Conservation (phyloP, 2,797 vertebrate genomes). For the Danio kyathit region DNA sequence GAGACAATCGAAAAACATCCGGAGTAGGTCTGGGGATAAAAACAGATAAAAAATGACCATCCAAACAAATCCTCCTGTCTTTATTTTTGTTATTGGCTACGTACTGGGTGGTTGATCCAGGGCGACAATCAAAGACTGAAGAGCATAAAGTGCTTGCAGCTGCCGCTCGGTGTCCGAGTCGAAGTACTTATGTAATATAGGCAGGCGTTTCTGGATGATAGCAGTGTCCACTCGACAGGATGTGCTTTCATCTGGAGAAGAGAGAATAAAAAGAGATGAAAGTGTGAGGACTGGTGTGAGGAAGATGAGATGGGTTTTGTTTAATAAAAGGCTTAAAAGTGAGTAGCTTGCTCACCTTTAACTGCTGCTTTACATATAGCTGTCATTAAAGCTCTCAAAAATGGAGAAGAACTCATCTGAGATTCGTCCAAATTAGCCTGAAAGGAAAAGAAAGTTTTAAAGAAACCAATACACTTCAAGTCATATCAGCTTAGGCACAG, state of each 20-base stretch:
- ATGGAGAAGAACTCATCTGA: conserved; percentile 95
- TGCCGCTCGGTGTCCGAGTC: conserved; percentile 98
- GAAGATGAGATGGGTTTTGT: background rate
- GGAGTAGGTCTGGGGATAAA: conserved; percentile 86
- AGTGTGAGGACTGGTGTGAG: background rate
- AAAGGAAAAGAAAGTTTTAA: conserved; percentile 52
- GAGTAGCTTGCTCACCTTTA: conserved; percentile 83
- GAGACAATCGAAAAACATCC: conserved; percentile 98
- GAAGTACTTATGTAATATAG: conserved; percentile 98
- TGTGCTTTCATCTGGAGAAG: conserved; percentile 85
- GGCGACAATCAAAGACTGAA: conserved; percentile 96
- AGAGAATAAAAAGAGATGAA: background rate
- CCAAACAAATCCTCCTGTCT: background rate
- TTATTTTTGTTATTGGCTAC: conserved; percentile 55
- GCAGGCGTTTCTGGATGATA: conserved; percentile 94
- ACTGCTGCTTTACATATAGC: conserved; percentile 98
- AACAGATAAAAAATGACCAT: background rate
- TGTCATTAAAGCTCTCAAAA: conserved; percentile 99
- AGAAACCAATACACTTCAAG: background rate
- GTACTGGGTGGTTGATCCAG: conserved; percentile 98
- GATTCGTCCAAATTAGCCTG: conserved; percentile 94
- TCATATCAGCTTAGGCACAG: background rate
- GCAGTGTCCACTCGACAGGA: conserved; percentile 93
- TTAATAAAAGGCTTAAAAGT: background rate
- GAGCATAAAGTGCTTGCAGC: conserved; percentile 99